Evolutionary conservation across 2,888 invertebrate genomes (phyloP), one percentile per base, ranked within the genome.

Genomic region (Euproctis similis): DNA sequence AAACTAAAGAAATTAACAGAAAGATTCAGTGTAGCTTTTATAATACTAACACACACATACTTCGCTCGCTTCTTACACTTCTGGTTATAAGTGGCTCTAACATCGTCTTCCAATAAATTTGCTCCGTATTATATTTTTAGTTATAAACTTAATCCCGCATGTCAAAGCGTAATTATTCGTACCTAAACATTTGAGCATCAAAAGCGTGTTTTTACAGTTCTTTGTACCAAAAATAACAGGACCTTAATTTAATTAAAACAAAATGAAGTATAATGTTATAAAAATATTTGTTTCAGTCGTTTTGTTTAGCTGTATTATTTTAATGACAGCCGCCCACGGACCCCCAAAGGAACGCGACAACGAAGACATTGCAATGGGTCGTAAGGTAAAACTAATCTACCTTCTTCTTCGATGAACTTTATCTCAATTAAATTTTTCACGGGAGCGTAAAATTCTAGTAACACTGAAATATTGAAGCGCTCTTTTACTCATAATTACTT

Each of bases 321-420:
- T 49, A 49, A 21, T 36, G 8, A 51, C 47, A 4, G 24, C 36
- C 2, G 46, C 71, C 1, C 82, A 84, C 37, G 82, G 82, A 0
- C 82, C 82, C 0, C 81, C 80, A 0, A 49, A 54, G 17, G 82
- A 81, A 1, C 53, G 81, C 0, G 82, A 84, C 39, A 78, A 67
- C 30, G 82, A 84, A 52, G 82, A 84, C 31, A 67, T 82, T 20
- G 49, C 67, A 0, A 80, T 84, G 77, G 82, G 82, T 36, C 54
- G 81, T 55, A 84, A 84, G 81, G 82, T 84, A 75, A 63, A 24
- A 30, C 27, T 30, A 42, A 36, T 33, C 13, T 23, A 17, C 16
- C 18, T 7, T 19, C 12, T 9, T 26, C 32, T 36, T 37, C 1
- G 22, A 13, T n/a, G n/a, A 8, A 2, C 18, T 4, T 24, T 28